Conservation (phyloP, 2,888 invertebrate species). For the Brachycybe producta region DNA sequence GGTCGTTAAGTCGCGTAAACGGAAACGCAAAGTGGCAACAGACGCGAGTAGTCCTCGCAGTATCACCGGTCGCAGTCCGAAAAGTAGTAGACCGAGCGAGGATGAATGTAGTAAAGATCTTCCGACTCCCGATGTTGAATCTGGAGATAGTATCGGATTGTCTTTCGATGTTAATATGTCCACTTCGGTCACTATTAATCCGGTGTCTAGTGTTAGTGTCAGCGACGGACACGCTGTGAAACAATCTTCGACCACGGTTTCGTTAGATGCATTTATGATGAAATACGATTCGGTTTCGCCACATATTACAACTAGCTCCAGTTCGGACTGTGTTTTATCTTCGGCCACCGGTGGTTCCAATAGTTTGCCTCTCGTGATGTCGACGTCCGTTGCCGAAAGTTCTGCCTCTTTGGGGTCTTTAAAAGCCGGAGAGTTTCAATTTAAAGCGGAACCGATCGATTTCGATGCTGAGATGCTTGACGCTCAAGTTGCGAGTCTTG, state of each 20-base stretch:
- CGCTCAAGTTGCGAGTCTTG: slow-evolving; percentile 15
- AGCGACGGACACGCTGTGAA: neutral
- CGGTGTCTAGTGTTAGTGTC: neutral
- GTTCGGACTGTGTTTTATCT: neutral
- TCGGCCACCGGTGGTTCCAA: neutral
- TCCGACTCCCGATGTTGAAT: slow-evolving; percentile 22
- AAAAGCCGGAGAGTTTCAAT: slow-evolving; percentile 18
- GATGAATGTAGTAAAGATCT: slow-evolving; percentile 22
- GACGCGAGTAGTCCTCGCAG: slow-evolving; percentile 28
- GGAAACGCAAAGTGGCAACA: slow-evolving; percentile 23
- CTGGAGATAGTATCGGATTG: slow-evolving; percentile 18
- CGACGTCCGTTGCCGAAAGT: neutral
- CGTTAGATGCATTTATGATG: neutral
- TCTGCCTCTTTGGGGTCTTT: too few species aligned
- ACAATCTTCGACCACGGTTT: neutral
- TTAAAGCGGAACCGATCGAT: slow-evolving; percentile 19
- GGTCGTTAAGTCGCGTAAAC: slow-evolving; percentile 20
- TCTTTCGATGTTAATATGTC: neutral
- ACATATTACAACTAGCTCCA: neutral
- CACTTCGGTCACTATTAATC: neutral
- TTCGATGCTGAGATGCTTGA: slow-evolving; percentile 20
- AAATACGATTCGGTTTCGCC: neutral
- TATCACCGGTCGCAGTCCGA: slow-evolving; percentile 31
- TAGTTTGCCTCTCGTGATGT: neutral
- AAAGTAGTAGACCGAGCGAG: slow-evolving; percentile 29